Percentiles rank a stretch among this genome's conserved stretches.
These are phyloP conservation scores for Aurelia sp. DNA, from an alignment of 30 jellyfish, hydroid and myxozoan genomes.

Conservation along the genomic window DNA sequence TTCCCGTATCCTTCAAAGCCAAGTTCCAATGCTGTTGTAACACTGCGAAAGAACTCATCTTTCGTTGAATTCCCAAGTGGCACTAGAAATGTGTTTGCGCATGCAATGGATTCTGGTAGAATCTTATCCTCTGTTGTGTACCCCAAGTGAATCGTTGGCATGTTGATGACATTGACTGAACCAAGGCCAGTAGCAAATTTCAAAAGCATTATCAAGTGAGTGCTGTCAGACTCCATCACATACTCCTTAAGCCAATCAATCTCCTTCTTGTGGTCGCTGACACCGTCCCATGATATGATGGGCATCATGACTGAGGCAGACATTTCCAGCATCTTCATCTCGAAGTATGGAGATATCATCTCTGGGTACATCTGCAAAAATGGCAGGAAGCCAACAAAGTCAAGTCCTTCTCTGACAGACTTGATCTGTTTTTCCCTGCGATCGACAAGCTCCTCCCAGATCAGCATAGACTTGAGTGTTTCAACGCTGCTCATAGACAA, in stretches of 20 bases:
- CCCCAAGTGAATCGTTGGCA: not conserved
- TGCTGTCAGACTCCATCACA: not conserved
- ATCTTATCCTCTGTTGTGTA: not conserved
- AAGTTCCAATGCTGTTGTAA: conserved; percentile 28
- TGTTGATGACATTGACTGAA: not conserved
- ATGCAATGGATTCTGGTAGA: conserved; percentile 19
- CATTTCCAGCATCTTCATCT: not conserved
- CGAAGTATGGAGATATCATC: not conserved
- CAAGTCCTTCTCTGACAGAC: conserved; percentile 54
- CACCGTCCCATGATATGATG: not conserved
- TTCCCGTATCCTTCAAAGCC: conserved; percentile 57
- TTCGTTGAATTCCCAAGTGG: conserved; percentile 13
- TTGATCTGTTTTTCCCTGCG: conserved; percentile 45
- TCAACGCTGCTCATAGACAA: conserved; percentile 21
- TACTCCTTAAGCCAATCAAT: conserved; percentile 1
- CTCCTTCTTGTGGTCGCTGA: not conserved
- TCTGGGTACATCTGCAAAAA: not conserved
- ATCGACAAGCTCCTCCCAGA: conserved; percentile 49
- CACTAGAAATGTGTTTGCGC: conserved; percentile 3
- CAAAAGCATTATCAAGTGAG: not conserved
- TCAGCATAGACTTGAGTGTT: conserved; percentile 22
- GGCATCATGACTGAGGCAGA: not conserved
- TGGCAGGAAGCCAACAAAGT: conserved; percentile 7
- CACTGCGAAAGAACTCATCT: conserved; percentile 2
- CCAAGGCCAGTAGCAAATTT: conserved; percentile 2